phyloP scores from a whole-genome alignment of 2,888 invertebrate species.

The Pterobdella sp. region DNA sequence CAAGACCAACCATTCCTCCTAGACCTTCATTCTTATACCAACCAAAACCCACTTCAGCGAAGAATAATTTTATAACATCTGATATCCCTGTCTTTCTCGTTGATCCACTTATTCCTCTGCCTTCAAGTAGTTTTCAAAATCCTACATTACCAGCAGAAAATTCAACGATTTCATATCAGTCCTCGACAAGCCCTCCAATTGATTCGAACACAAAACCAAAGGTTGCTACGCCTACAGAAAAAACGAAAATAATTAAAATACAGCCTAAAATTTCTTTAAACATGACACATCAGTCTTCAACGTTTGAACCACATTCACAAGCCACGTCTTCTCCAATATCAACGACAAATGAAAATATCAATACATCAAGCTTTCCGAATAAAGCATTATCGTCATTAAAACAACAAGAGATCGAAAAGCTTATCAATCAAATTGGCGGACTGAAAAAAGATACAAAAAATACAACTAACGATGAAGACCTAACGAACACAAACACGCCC shows the following conservation, averaged over 20 bases:
- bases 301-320: not conserved
- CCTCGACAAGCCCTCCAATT: not conserved
- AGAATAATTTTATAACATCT: not conserved
- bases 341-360: not conserved
- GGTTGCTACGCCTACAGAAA: no score
- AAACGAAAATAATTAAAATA: no score
- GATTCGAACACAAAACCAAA: not conserved
- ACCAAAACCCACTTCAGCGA: conserved; percentile 9
- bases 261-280: no score
- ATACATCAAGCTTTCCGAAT: conserved; percentile 10
- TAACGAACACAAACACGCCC: conserved; percentile 40
- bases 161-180: not conserved
- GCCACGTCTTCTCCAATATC: no score
- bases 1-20: conserved; percentile 6
- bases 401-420: conserved; percentile 10
- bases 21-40: conserved; percentile 18
- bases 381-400: conserved; percentile 19
- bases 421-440: not conserved
- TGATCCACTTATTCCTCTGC: conserved; percentile 30
- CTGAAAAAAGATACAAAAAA: not conserved
- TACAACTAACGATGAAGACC: no score
- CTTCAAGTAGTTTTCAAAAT: not conserved
- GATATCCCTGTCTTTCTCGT: not conserved
- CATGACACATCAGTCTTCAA: no score
- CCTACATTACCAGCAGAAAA: not conserved